Base-by-base conservation (phyloP, 23 tunicate species). In the Trididemnum miniatum region DNA sequence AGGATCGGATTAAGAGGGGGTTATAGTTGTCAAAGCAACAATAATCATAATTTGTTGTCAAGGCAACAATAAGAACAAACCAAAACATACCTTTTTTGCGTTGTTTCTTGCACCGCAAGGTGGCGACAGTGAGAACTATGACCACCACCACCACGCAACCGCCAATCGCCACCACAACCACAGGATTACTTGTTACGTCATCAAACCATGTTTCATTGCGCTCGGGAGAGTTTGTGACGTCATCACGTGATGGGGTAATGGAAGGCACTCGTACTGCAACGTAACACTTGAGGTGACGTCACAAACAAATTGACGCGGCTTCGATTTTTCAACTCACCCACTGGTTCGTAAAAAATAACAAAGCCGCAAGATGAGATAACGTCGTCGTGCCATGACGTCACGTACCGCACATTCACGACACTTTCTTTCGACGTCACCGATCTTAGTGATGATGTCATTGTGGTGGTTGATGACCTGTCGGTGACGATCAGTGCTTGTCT, bases 291-390 rank as follows among this genome's bases (percentile, higher is more conserved):
- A n/a, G n/a, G n/a, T n/a, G n/a, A n/a, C n/a, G n/a, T n/a, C n/a
- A n/a, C n/a, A n/a, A n/a, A n/a, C n/a, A n/a, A n/a, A n/a, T n/a
- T n/a, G n/a, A n/a, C n/a, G n/a, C n/a, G n/a, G n/a, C n/a, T n/a
- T n/a, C n/a, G n/a, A n/a, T n/a, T n/a, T n/a, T n/a, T n/a, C n/a
- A 34, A 24, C 92, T 81, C 64, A 87, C 93, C 84, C 7, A 88
- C 25, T 0, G 77, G 29, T 34, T 77, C 77, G 32, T 40, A 77
- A 20, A 65, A 20, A 29, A 88, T 36, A 35, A 82, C 78, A 35
- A 88, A 88, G 9, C 93, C 93, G 59, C 93, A 88, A 22, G 87
- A 82, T 18, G 69, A 36, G 40, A 77, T 31, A 44, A 34, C 50
- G 25, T 60, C 35, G 33, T n/a, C 35, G 9, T 15, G 22, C 36